Conservation (phyloP, 1,140 invertebrate species). For the Eriosoma lanigerum region DNA sequence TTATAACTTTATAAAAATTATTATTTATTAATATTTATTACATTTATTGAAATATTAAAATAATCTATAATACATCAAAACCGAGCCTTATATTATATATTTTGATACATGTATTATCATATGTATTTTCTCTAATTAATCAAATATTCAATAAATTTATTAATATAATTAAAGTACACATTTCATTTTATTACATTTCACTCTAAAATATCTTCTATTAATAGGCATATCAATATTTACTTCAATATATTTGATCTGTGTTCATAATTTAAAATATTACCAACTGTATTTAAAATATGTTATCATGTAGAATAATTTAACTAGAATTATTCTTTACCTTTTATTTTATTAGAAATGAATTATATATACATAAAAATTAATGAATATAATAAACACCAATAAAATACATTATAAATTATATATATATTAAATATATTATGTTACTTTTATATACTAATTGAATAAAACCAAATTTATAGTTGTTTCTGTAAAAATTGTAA, state of each 20-base stretch:
- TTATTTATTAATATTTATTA: no score
- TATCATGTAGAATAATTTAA: conserved; percentile 15
- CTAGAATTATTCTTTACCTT: neutral
- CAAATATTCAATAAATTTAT: neutral
- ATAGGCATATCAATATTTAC: neutral
- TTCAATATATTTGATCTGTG: neutral
- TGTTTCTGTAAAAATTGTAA: conserved; percentile 6
- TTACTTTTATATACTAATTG: neutral
- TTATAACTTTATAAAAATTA: neutral
- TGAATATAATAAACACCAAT: conserved; percentile 18
- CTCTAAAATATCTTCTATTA: neutral
- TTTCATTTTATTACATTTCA: neutral
- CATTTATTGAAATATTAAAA: conserved; percentile 1
- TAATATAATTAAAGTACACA: neutral
- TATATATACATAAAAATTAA: conserved; percentile 13
- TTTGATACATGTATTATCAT: neutral
- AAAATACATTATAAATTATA: conserved; percentile 6
- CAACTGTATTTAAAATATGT: neutral
- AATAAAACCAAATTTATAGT: conserved; percentile 8
- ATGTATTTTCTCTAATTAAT: neutral
- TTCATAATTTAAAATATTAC: neutral
- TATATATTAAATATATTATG: neutral
- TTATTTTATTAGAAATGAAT: no score
- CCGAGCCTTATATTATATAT: conserved; percentile 1
- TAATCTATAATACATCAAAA: neutral